These are phyloP conservation scores for Campoletis raptor DNA, from an alignment of 2,888 invertebrate species.

Conservation along the genomic window DNA sequence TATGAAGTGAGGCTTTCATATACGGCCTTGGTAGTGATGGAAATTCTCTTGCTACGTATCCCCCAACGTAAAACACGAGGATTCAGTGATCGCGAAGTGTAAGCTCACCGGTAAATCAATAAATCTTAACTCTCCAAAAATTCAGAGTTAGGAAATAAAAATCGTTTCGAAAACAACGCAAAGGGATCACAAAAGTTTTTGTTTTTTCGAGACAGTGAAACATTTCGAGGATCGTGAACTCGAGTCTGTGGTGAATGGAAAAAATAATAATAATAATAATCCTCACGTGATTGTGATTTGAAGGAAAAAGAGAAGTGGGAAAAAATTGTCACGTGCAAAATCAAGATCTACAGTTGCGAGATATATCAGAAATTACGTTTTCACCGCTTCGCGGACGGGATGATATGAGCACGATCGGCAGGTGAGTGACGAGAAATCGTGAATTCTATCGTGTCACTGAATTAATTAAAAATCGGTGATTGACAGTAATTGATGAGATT, in stretches of 20 bases:
- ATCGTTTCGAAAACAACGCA: not conserved
- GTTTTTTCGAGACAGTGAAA: constrained; percentile 40
- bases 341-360: constrained; percentile 34
- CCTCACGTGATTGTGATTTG: constrained; percentile 61
- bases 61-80: not conserved
- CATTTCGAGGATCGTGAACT: constrained; percentile 54
- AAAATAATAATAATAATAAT: not conserved
- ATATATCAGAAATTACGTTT: constrained; percentile 42
- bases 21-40: constrained; percentile 13
- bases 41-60: not conserved
- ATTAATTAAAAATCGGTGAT: not conserved
- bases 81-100: constrained; percentile 43
- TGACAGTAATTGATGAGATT: not conserved
- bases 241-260: constrained; percentile 41
- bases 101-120: not conserved
- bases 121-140: not conserved
- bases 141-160: not conserved
- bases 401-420: constrained; percentile 84
- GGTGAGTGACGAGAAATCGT: constrained; percentile 79
- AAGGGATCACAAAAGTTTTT: constrained; percentile 10
- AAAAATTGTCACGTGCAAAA: not conserved
- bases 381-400: constrained; percentile 76
- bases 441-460: not conserved
- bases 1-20: not conserved
- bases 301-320: not conserved